Evolutionary conservation across 2,888 invertebrate genomes (phyloP).

Genomic region (Catocala nupta): DNA sequence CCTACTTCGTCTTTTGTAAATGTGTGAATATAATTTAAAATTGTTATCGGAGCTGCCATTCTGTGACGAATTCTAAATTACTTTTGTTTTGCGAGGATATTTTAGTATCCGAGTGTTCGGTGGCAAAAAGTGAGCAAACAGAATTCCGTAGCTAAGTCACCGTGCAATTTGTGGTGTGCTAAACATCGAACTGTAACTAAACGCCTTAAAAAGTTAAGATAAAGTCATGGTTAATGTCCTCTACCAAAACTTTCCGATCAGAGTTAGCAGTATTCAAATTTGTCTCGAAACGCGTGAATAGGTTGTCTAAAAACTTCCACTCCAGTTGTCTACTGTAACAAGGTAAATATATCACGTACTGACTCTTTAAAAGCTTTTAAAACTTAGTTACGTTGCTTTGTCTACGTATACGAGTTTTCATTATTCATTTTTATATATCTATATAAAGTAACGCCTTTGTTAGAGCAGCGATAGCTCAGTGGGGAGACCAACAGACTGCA

Average conservation of each 20-base stretch:
- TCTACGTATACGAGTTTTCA: too few relatives aligned
- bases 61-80: constrained; percentile 40
- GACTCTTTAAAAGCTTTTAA: too few relatives aligned
- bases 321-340: too few relatives aligned
- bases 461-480: too few relatives aligned
- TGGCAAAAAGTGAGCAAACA: constrained; percentile 48
- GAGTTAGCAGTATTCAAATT: neutral
- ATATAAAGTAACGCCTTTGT: too few relatives aligned
- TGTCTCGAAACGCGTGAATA: neutral
- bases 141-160: constrained; percentile 33
- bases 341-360: too few relatives aligned
- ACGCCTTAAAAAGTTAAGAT: constrained; percentile 9
- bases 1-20: constrained; percentile 29
- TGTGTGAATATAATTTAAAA: constrained; percentile 18
- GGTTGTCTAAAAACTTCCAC: too few relatives aligned
- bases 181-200: constrained; percentile 13
- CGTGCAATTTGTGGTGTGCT: constrained; percentile 33
- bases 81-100: constrained; percentile 18
- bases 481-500: too few relatives aligned
- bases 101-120: constrained; percentile 20
- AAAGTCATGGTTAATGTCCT: constrained; percentile 19
- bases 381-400: too few relatives aligned
- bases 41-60: constrained; percentile 25
- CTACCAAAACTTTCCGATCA: neutral
- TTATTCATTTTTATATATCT: neutral